Conservation (phyloP, 2,888 invertebrate genomes). For the Agonum fuliginosum region DNA sequence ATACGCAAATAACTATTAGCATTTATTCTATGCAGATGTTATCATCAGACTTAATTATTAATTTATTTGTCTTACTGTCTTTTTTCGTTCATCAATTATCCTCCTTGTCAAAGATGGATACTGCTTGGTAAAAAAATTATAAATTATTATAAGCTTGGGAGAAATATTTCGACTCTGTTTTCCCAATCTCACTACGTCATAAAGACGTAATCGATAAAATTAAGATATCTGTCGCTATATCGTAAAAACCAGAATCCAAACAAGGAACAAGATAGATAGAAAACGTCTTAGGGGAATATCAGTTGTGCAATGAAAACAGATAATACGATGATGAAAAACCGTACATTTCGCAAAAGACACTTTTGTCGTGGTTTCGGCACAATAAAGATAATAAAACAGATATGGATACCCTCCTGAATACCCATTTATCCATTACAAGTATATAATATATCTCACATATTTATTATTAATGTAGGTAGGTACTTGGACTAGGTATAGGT, state of each 20-base stretch:
- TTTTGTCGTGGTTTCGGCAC: neutral
- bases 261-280: slow-evolving; percentile 40
- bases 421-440: neutral
- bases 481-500: no score
- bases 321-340: slow-evolving; percentile 34
- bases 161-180: slow-evolving; percentile 25
- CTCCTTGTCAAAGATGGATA: no score
- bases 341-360: slow-evolving; percentile 1
- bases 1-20: no score
- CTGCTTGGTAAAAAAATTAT: slow-evolving; percentile 8
- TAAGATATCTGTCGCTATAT: slow-evolving; percentile 21
- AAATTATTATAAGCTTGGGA: slow-evolving; percentile 30
- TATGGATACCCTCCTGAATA: neutral
- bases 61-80: no score
- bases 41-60: no score
- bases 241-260: slow-evolving; percentile 30
- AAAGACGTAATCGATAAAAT: slow-evolving; percentile 43
- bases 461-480: no score
- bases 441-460: neutral
- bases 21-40: no score
- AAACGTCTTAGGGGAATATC: slow-evolving; percentile 23
- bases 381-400: neutral
- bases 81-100: no score
- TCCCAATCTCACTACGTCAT: slow-evolving; percentile 14
- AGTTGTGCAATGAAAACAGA: slow-evolving; percentile 19